Evolutionary conservation across 2,888 invertebrate species (phyloP).

Genomic region (Limnephilus rhombicus): DNA sequence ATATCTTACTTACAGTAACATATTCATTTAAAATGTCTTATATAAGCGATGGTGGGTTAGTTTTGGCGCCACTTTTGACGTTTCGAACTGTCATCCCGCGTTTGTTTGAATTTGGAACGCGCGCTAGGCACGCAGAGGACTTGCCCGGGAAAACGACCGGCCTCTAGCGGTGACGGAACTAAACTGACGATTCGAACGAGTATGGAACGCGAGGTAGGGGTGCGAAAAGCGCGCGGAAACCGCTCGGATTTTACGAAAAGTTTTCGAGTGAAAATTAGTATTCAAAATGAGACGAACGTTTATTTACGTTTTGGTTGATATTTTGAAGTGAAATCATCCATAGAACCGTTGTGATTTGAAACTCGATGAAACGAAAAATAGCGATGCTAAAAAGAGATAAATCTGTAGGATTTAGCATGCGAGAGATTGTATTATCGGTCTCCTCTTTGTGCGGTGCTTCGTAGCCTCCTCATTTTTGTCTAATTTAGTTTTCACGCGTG

Average conservation of each 20-base stretch:
- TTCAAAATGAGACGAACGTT: too few species aligned
- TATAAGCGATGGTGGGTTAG: not conserved
- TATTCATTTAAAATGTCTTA: not conserved
- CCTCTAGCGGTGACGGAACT: conserved; percentile 36
- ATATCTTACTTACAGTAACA: not conserved
- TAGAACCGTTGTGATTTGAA: too few species aligned
- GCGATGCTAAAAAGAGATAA: too few species aligned
- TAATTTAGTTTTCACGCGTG: too few species aligned
- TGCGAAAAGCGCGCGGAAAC: conserved; percentile 38
- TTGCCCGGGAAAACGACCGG: conserved; percentile 24
- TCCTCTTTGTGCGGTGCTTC: too few species aligned
- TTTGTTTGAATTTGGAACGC: not conserved
- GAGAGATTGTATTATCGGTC: too few species aligned
- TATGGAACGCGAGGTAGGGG: conserved; percentile 32
- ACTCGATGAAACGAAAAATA: too few species aligned
- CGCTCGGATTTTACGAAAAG: not conserved
- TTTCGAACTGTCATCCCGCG: conserved; percentile 2
- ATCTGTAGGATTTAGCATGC: too few species aligned
- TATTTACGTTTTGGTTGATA: too few species aligned
- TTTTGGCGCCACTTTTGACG: conserved; percentile 35
- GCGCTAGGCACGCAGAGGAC: not conserved
- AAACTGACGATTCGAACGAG: conserved; percentile 34
- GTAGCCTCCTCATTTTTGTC: too few species aligned
- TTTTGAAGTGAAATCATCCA: too few species aligned
- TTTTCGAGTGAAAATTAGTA: too few species aligned